Evolutionary conservation across 2,888 invertebrate species (phyloP).

Genomic region (Melanargia galathea): DNA sequence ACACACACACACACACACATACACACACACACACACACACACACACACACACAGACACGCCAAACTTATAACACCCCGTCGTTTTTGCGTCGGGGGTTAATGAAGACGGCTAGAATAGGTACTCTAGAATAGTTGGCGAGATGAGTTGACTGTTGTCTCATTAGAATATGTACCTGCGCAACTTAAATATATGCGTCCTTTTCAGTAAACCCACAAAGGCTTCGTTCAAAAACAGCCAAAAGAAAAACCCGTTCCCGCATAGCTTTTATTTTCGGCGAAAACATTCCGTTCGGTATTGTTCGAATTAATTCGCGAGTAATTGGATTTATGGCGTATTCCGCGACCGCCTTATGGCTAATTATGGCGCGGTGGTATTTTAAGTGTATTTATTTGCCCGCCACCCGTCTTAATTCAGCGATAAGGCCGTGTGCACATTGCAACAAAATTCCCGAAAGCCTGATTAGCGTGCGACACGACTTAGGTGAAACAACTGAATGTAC

Average conservation of each 20-base stretch:
- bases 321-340: slow-evolving; percentile 71
- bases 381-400: slow-evolving; percentile 61
- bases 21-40: too few relatives aligned
- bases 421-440: slow-evolving; percentile 3
- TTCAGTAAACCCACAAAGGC: neutral
- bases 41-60: too few relatives aligned
- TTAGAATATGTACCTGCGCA: too few relatives aligned
- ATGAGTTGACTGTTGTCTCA: too few relatives aligned
- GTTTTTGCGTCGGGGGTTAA: too few relatives aligned
- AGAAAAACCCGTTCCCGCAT: slow-evolving; percentile 9
- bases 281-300: slow-evolving; percentile 56
- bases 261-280: slow-evolving; percentile 40
- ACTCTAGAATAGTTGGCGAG: too few relatives aligned
- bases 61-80: too few relatives aligned
- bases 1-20: too few relatives aligned
- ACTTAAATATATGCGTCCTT: slow-evolving; percentile 10
- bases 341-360: slow-evolving; percentile 67
- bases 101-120: too few relatives aligned
- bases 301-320: slow-evolving; percentile 72
- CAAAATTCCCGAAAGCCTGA: neutral
- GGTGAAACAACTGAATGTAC: too few relatives aligned
- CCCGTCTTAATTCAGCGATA: slow-evolving; percentile 58
- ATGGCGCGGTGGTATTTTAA: slow-evolving; percentile 65
- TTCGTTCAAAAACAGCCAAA: slow-evolving; percentile 5
- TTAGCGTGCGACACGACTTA: neutral